Percentiles rank a stretch among this genome's conserved stretches.
phyloP scores from a whole-genome alignment of 2,797 vertebrate genomes.

The Dicrostonyx torquatus region DNA sequence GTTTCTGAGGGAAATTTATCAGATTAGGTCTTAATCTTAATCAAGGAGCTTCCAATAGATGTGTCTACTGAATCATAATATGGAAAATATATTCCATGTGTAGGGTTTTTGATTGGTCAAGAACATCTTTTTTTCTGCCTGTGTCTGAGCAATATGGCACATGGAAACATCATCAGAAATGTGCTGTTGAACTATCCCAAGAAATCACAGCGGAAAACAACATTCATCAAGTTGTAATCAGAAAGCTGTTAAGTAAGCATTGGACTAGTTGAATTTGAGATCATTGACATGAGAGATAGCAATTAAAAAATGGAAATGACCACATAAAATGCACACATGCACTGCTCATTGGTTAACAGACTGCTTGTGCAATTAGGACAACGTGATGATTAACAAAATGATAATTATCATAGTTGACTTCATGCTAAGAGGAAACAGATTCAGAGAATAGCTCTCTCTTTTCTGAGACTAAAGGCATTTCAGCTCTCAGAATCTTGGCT shows the following conservation, averaged over 20 bases:
- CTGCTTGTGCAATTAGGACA: background rate
- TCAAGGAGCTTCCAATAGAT: background rate
- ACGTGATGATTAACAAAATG: background rate
- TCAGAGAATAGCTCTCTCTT: background rate
- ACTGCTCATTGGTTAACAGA: background rate
- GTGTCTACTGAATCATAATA: background rate
- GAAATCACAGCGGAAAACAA: background rate
- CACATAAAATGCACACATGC: background rate
- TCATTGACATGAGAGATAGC: background rate
- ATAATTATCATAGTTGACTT: background rate
- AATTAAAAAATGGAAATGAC: background rate
- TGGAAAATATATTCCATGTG: background rate
- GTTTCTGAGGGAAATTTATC: background rate
- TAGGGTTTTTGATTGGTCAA: conserved; percentile 2
- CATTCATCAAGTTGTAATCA: background rate
- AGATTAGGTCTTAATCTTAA: background rate
- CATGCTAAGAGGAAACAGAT: background rate
- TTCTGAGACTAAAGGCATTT: background rate
- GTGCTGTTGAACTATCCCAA: conserved; percentile 38
- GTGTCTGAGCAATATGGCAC: background rate
- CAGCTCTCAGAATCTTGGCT: background rate
- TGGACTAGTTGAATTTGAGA: background rate
- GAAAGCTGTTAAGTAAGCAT: background rate
- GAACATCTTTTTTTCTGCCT: background rate
- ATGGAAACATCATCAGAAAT: background rate